A percentile compares a stretch with the other conserved stretches of the same genome.
These are phyloP conservation scores for Platalea minor DNA, from an alignment of 2,797 vertebrate species.

Conservation along the genomic window DNA sequence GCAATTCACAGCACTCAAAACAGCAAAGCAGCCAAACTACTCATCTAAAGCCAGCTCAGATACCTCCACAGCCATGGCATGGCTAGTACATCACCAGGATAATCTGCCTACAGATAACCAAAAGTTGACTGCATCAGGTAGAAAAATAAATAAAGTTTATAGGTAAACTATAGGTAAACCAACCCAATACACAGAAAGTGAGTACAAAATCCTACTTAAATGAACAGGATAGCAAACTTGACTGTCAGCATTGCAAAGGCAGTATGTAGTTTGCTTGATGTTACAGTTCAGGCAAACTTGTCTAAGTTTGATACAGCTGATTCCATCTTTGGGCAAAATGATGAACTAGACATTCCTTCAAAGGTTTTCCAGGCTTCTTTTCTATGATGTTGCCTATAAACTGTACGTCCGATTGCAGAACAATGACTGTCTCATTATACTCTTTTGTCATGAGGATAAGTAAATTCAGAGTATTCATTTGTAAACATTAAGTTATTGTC, in stretches of 20 bases:
- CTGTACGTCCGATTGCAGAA: background rate
- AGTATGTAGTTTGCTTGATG: background rate
- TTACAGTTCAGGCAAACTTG: background rate
- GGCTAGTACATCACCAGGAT: background rate
- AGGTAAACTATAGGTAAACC: background rate
- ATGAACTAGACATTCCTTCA: background rate
- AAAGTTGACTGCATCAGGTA: background rate
- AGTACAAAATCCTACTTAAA: background rate
- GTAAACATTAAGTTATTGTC: background rate
- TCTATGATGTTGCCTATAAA: background rate
- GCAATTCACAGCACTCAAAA: accelerated
- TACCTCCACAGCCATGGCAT: background rate
- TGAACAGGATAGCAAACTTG: background rate
- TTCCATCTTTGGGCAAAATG: background rate
- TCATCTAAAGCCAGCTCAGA: background rate
- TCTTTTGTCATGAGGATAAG: background rate
- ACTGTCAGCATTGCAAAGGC: background rate
- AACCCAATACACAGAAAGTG: background rate
- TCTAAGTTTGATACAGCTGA: background rate
- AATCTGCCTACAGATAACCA: background rate
- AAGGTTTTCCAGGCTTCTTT: background rate
- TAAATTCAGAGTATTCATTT: background rate
- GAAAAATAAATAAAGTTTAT: background rate
- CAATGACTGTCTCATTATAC: background rate
- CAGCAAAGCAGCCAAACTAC: background rate